A percentile compares a stretch with the other conserved stretches of the same genome.
Evolutionary conservation across 2,797 vertebrate species (phyloP).

Genomic region (Sus cebifrons): DNA sequence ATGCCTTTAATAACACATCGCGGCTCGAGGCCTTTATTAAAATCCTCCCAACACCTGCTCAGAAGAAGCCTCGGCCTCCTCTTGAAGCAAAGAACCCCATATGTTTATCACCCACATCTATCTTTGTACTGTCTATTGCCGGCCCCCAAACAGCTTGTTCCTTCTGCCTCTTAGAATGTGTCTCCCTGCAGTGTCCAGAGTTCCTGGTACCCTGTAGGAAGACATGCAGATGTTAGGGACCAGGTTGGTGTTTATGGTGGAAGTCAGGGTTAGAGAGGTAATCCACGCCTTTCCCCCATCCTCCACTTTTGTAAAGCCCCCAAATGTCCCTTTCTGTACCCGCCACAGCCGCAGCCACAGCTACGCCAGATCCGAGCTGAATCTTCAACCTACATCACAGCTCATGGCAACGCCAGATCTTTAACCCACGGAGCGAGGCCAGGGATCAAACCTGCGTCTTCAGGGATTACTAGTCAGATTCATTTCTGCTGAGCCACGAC

Average conservation of each 20-base stretch:
- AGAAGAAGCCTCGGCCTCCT: not conserved
- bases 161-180: not conserved
- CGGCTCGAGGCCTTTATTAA: not conserved
- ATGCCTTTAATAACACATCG: not conserved
- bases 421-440: no score
- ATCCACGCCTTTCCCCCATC: not conserved
- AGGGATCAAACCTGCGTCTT: no score
- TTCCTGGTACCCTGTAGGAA: not conserved
- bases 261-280: not conserved
- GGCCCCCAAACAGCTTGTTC: not conserved
- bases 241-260: not conserved
- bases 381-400: no score
- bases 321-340: not conserved
- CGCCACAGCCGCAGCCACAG: no score
- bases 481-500: no score
- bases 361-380: no score
- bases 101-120: not conserved
- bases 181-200: not conserved
- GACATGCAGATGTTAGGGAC: not conserved
- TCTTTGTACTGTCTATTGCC: not conserved
- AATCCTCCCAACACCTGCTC: slow-evolving; percentile 1
- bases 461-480: no score
- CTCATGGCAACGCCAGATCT: no score
- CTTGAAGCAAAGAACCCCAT: not conserved
- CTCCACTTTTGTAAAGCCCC: not conserved